Base-by-base conservation (phyloP, 2,888 invertebrate species). In the Gastracanthus pulcherrimus region DNA sequence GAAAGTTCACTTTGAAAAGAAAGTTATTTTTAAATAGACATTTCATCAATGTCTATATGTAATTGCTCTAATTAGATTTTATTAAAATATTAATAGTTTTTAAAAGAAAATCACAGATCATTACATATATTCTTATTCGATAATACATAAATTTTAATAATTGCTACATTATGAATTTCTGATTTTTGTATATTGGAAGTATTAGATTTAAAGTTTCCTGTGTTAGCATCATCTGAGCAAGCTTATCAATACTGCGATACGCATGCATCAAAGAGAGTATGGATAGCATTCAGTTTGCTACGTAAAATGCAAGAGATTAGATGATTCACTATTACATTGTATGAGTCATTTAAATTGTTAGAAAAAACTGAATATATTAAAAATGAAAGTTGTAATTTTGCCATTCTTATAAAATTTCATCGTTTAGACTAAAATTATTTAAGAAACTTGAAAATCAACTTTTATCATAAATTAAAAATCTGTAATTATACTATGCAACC, bases 1-100 rank as follows among this genome's bases (percentile, higher is more conserved):
- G n/a, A 26, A 34, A 36, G 36, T 70, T 13, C n/a, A 11, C 64
- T 11, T 29, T n/a, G 38, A 23, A 19, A 34, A 71, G 72, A 74
- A 62, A 74, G 62, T 74, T 62, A 74, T 62, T n/a, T 13, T 13
- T 41, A 31, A 45, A n/a, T 58, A 29, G n/a, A 34, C 23, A 45
- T 74, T 74, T 45, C 60, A 74, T 45, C 31, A 41, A 62, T 74
- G 45, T 74, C 45, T 23, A n/a, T 26, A 34, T n/a, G n/a, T 55
- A 55, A 55, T 19, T 62, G 62, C 23, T 74, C 72, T 74, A 62
- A 74, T 74, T 74, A 72, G 13, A 34, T 60, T 62, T 45, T 16
- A 45, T 48, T 6, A 62, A 31, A 29, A 31, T 51, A 41, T 29
- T 66, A 29, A 7, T 26, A 76, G 13, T 26, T 55, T 55, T 66